Percentiles rank a stretch among this genome's conserved stretches.
These are phyloP conservation scores for Melanotaenia boesemani DNA, from an alignment of 2,797 vertebrate genomes.

Conservation along the genomic window DNA sequence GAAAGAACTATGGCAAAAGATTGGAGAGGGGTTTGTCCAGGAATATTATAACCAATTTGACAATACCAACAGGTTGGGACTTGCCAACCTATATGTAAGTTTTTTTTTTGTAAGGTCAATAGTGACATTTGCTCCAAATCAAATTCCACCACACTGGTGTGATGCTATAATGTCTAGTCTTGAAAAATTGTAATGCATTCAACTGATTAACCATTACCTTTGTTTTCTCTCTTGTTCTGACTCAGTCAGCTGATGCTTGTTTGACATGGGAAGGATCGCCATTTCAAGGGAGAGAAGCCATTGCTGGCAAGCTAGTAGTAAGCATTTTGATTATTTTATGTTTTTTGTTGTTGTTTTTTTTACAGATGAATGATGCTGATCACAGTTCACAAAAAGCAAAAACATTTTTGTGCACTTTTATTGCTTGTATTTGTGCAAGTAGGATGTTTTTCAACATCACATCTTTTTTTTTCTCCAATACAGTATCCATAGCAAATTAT, in stretches of 20 bases:
- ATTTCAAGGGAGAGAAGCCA: constrained; percentile 80
- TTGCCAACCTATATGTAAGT: constrained; percentile 82
- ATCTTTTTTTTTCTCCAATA: too few species aligned
- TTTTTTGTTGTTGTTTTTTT: background rate
- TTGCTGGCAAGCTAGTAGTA: constrained; percentile 81
- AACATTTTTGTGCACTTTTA: background rate
- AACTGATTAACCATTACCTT: background rate
- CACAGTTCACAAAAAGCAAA: background rate
- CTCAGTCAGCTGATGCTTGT: constrained; percentile 80
- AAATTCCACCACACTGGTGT: background rate
- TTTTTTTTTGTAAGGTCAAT: constrained; percentile 17
- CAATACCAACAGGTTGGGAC: constrained; percentile 69
- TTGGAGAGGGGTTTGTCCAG: constrained; percentile 81
- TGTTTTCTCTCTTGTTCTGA: background rate
- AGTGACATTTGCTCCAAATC: background rate
- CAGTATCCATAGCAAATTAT: background rate
- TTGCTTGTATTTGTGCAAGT: background rate
- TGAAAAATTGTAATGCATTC: background rate
- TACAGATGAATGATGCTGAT: background rate
- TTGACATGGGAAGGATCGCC: constrained; percentile 86
- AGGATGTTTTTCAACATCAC: background rate
- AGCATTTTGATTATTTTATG: constrained; percentile 26
- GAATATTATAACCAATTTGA: constrained; percentile 85
- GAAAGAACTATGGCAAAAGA: constrained; percentile 81
- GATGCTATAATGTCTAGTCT: background rate